These are phyloP conservation scores for Adineta ricciae DNA, from an alignment of 2,888 invertebrate genomes.

Conservation along the genomic window DNA sequence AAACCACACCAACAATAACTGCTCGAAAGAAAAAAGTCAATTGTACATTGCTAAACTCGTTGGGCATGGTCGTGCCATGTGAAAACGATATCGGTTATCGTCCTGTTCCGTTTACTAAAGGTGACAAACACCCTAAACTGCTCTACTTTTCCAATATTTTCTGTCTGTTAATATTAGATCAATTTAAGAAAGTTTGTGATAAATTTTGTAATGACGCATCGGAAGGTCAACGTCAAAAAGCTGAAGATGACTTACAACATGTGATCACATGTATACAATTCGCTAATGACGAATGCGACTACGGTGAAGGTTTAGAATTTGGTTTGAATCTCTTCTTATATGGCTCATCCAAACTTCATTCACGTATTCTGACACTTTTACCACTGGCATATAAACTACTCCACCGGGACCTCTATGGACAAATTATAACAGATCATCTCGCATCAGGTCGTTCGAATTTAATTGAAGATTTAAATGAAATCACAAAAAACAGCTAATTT, in stretches of 20 bases:
- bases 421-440: constrained; percentile 67
- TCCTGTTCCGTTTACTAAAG: constrained; percentile 57
- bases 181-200: constrained; percentile 62
- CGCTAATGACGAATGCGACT: constrained; percentile 86
- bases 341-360: constrained; percentile 61
- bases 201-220: constrained; percentile 54
- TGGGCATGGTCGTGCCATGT: constrained; percentile 74
- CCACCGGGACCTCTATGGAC: constrained; percentile 61
- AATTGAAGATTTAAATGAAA: constrained; percentile 6
- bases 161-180: constrained; percentile 57
- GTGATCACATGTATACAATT: constrained; percentile 72
- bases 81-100: constrained; percentile 76
- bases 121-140: constrained; percentile 38
- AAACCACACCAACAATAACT: constrained; percentile 38
- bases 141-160: not conserved
- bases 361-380: constrained; percentile 59
- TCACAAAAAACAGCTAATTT: not conserved
- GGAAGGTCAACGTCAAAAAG: constrained; percentile 57
- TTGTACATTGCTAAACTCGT: constrained; percentile 49
- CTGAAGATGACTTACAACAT: constrained; percentile 65
- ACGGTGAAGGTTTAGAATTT: constrained; percentile 78
- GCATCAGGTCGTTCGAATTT: constrained; percentile 5
- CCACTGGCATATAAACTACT: constrained; percentile 67
- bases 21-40: constrained; percentile 36
- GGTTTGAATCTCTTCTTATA: constrained; percentile 73